A percentile compares a stretch with the other conserved stretches of the same genome.
These are phyloP conservation scores for Tenthredo notha DNA, from an alignment of 2,888 invertebrate species.

Conservation along the genomic window DNA sequence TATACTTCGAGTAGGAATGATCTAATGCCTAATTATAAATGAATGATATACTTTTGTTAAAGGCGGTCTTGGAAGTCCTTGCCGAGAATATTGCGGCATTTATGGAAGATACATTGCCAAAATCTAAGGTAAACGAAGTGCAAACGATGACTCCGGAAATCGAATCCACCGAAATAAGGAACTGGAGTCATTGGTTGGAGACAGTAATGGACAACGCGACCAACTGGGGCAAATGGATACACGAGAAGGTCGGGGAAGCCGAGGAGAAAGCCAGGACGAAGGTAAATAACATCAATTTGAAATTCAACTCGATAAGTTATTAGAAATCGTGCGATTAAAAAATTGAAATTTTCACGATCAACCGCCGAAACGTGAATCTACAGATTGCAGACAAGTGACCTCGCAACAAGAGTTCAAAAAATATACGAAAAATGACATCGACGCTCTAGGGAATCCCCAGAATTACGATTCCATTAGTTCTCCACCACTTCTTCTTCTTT, in stretches of 20 bases:
- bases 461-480: not conserved
- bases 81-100: slow-evolving; percentile 42
- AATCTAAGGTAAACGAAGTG: slow-evolving; percentile 7
- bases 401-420: not conserved
- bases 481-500: not conserved
- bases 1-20: not conserved
- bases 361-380: not conserved
- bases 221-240: slow-evolving; percentile 48
- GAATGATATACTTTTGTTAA: not conserved
- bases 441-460: not conserved
- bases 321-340: slow-evolving; percentile 31
- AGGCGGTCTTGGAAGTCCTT: slow-evolving; percentile 43
- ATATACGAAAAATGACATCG: not conserved
- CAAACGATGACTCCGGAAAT: slow-evolving; percentile 17
- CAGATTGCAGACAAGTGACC: not conserved
- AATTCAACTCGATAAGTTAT: slow-evolving; percentile 5
- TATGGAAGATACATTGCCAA: slow-evolving; percentile 31
- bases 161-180: slow-evolving; percentile 46
- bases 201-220: slow-evolving; percentile 47
- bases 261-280: slow-evolving; percentile 44
- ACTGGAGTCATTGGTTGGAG: slow-evolving; percentile 48
- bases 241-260: slow-evolving; percentile 47
- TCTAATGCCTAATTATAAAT: not conserved
- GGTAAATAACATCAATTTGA: slow-evolving; percentile 39
- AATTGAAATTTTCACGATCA: not conserved